Evolutionary conservation across 2,113 vertebrate genomes (phyloP), one percentile per base, ranked within the genome.

Genomic region (Atractosteus spatula): DNA sequence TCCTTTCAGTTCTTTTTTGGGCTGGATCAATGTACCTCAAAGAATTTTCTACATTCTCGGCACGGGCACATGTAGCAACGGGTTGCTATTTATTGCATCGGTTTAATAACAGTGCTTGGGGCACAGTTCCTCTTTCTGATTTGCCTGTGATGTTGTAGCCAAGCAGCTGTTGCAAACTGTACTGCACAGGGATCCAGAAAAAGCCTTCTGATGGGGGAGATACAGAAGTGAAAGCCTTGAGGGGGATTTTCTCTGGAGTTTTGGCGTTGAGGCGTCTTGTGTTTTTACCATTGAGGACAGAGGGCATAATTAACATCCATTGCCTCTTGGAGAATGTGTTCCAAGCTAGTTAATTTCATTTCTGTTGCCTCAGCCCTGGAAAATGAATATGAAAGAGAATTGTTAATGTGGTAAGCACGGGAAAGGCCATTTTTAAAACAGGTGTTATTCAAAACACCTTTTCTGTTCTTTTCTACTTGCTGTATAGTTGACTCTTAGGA

Each of bases 241-340:
- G 8, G 12, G 42, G 71, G 65, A 47, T n/a, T 68, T 68, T 68
- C 56, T 12, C 43, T 62, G 66, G 65, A 12, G 13, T 55, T 61
- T 69, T 62, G 43, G 10, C 8, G 43, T 47, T 16, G 6, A 47
- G 17, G 51, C 16, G 55, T 16, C 17, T 54, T 10, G 11, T 45
- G 56, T 12, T 29, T 47, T 17, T 8, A 8, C 41, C n/a, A 17
- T 41, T 8, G 41, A 45, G 56, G 56, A 51, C 8, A 73, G 81
- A 80, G 77, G 72, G 72, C 71, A 79, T 86, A 82, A 86, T 82
- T 77, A 79, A 80, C 83, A 83, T 86, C 82, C 83, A 84, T 85
- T 85, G 85, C 75, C 81, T 55, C 81, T 83, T 83, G 83, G 86
- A 76, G 78, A 72, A 72, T 71, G 63, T 74, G 77, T 83, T 79